Evolutionary conservation across 2,797 vertebrate species (phyloP).

Genomic region (Amphiprion clarkii): DNA sequence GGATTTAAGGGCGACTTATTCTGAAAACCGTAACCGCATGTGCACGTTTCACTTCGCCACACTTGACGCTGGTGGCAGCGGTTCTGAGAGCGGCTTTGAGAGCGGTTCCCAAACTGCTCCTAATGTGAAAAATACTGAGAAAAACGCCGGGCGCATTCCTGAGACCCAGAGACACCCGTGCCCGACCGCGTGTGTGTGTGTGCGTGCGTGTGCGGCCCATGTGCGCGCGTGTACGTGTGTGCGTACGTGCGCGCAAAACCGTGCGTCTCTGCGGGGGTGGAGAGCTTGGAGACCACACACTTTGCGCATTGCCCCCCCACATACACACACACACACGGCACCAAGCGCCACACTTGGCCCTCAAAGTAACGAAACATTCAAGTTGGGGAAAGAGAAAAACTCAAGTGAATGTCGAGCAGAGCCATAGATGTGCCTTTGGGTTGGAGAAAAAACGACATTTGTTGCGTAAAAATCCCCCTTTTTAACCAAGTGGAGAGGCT

Average conservation of each 20-base stretch:
- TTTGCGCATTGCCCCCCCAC: constrained; percentile 73
- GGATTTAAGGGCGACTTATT: constrained; percentile 43
- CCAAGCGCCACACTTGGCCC: constrained; percentile 48
- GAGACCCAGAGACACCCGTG: constrained; percentile 69
- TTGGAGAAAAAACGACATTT: not conserved
- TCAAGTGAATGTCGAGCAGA: not conserved
- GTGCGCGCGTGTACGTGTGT: not conserved
- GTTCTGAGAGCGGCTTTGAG: constrained; percentile 53
- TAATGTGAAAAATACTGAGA: constrained; percentile 73
- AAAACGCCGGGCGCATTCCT: constrained; percentile 74
- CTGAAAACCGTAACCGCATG: constrained; percentile 46
- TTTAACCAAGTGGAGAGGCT: constrained; percentile 6
- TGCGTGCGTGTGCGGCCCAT: not conserved
- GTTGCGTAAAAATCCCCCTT: constrained; percentile 27
- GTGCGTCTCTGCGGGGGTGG: constrained; percentile 77
- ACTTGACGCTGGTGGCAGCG: constrained; percentile 32
- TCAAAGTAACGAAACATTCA: constrained; percentile 55
- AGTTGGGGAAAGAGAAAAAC: constrained; percentile 28
- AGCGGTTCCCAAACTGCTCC: constrained; percentile 70
- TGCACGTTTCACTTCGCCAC: accelerated
- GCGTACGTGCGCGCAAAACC: constrained; percentile 43
- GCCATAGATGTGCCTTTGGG: not conserved
- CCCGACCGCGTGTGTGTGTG: constrained; percentile 45
- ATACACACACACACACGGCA: constrained; percentile 43
- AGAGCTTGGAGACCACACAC: constrained; percentile 82